Percentiles rank a stretch among this genome's conserved stretches.
Conservation (phyloP, 1,140 invertebrate species). For the Lerema accius region DNA sequence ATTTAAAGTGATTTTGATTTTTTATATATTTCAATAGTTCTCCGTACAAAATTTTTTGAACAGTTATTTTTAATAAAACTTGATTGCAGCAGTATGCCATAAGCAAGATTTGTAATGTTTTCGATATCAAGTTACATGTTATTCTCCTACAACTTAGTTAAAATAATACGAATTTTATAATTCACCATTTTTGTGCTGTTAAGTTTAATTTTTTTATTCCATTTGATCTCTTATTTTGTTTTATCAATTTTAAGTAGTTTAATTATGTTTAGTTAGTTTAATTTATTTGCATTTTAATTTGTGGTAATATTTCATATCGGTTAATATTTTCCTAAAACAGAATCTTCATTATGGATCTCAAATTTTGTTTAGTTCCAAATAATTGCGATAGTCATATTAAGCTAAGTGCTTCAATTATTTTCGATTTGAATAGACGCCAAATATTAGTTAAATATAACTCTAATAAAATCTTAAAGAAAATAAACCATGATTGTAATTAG, state of each 20-base stretch:
- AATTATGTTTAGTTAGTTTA: conserved; percentile 62
- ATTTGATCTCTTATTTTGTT: conserved; percentile 78
- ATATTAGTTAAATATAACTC: conserved; percentile 74
- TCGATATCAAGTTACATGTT: neutral
- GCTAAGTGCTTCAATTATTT: conserved; percentile 40
- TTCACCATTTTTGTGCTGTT: conserved; percentile 61
- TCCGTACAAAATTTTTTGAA: conserved; percentile 20
- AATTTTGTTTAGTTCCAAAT: conserved; percentile 78
- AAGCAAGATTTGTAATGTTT: neutral
- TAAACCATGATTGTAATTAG: neutral
- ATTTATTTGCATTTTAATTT: conserved; percentile 63
- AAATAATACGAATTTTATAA: conserved; percentile 36
- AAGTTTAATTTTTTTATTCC: conserved; percentile 72
- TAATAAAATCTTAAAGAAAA: conserved; percentile 28
- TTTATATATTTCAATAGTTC: conserved; percentile 37
- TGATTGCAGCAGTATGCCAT: too few species aligned
- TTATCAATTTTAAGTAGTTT: conserved; percentile 66
- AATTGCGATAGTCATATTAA: conserved; percentile 69
- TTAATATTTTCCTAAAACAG: conserved; percentile 55
- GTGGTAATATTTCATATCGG: conserved; percentile 40
- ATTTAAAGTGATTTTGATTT: conserved; percentile 25
- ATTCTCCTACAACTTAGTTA: conserved; percentile 1
- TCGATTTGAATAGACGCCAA: conserved; percentile 67
- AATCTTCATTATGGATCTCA: conserved; percentile 70
- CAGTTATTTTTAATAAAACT: too few species aligned